A percentile compares a stretch with the other conserved stretches of the same genome.
These are phyloP conservation scores for Philopotamus ludificatus DNA, from an alignment of 1,140 invertebrate species.

Conservation along the genomic window DNA sequence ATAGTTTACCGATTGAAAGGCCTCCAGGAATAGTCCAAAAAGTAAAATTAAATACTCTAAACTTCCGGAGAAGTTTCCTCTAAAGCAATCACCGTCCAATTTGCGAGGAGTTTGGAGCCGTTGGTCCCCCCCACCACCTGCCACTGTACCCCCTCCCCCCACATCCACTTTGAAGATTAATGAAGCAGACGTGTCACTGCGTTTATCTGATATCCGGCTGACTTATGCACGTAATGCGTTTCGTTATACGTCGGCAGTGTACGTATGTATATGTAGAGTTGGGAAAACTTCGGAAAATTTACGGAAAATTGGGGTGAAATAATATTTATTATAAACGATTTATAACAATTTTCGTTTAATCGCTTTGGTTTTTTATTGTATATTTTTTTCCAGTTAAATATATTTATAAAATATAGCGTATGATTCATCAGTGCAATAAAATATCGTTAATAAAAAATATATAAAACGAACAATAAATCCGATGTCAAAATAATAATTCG, in stretches of 20 bases:
- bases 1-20: not conserved
- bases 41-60: slow-evolving; percentile 26
- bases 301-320: too few relatives aligned
- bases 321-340: not conserved
- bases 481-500: slow-evolving; percentile 10
- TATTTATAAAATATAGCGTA: not conserved
- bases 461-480: not conserved
- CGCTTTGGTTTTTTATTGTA: not conserved
- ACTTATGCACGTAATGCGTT: too few relatives aligned
- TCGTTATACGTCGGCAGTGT: slow-evolving; percentile 6
- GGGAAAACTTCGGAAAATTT: not conserved
- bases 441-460: not conserved
- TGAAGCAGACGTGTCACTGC: slow-evolving; percentile 21
- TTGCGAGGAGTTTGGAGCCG: slow-evolving; percentile 10
- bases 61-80: slow-evolving; percentile 14
- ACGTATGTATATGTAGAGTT: not conserved
- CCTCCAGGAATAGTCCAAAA: not conserved
- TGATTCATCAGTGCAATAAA: not conserved
- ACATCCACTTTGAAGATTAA: slow-evolving; percentile 19
- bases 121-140: not conserved
- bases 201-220: slow-evolving; percentile 23
- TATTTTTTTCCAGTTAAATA: not conserved
- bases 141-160: not conserved
- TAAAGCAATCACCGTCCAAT: slow-evolving; percentile 25
- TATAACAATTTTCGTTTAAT: not conserved